Percentiles rank a stretch among this genome's conserved stretches.
These are phyloP conservation scores for Euglossa dilemma DNA, from an alignment of 1,140 invertebrate genomes.

Conservation along the genomic window DNA sequence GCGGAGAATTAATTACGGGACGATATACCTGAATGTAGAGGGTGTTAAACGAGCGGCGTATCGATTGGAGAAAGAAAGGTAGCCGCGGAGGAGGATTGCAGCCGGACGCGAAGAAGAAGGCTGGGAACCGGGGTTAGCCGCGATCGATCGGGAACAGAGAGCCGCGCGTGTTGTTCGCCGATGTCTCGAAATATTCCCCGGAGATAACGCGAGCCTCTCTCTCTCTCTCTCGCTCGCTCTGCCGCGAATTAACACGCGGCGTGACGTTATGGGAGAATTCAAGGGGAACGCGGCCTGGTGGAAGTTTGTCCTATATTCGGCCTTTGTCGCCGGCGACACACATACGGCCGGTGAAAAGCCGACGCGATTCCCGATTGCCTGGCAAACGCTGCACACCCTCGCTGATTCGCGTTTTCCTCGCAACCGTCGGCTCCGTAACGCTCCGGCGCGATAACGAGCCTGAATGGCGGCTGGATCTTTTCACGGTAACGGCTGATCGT, in stretches of 20 bases:
- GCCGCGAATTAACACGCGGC: conserved; percentile 10
- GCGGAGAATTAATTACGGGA: too few relatives aligned
- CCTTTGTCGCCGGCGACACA: conserved; percentile 15
- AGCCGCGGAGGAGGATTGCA: neutral
- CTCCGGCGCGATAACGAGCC: neutral
- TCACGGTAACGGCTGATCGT: neutral
- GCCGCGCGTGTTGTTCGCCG: conserved; percentile 16
- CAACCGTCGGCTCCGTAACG: neutral
- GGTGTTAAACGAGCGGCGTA: neutral
- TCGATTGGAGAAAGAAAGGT: neutral
- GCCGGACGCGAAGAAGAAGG: conserved; percentile 2
- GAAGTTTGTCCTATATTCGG: conserved; percentile 44
- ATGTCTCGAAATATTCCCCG: conserved; percentile 21
- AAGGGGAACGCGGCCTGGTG: neutral
- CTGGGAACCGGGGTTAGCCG: neutral
- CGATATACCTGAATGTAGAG: too few relatives aligned
- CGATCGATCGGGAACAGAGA: conserved; percentile 31
- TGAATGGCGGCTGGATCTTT: neutral
- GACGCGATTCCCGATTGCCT: neutral
- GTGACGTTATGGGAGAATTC: conserved; percentile 13
- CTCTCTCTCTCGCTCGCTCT: conserved; percentile 9
- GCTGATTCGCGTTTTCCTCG: neutral
- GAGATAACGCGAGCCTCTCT: conserved; percentile 19
- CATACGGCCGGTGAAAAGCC: neutral
- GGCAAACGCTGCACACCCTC: too few relatives aligned